Base-by-base conservation (phyloP, 2,888 invertebrate genomes). In the Ophonus ardosiacus region DNA sequence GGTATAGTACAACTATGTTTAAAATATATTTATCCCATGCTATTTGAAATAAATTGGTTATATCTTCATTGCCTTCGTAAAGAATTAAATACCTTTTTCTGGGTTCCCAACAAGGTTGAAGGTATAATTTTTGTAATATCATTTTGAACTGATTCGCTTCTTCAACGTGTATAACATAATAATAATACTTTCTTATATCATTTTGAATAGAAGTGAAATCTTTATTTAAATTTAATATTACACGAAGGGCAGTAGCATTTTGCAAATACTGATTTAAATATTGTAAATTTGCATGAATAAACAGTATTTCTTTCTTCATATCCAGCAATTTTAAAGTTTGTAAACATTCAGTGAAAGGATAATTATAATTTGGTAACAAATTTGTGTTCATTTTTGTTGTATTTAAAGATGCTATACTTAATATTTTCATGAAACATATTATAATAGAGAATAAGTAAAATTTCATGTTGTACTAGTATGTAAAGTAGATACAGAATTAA, bases 221-320 rank as follows among this genome's bases (percentile, higher is more conserved):
- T 7, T 38, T 68, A n/a, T 68, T 68, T 7, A 68, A 15, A 38
- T 68, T 68, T 38, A 68, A 68, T 13, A 38, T 24, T 5, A 13
- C n/a, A 38, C 31, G 15, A n/a, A 31, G 38, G 0, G 68, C 1
- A 10, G 31, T 15, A 7, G 15, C 31, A 15, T 38, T 31, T 68
- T 68, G 13, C 7, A 68, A 24, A 38, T 38, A 68, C 7, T 31
- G 4, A 38, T 68, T 68, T 68, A 68, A 38, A 24, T 68, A 6
- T 31, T 68, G 15, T 15, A 38, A 68, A 8, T 68, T 68, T 1
- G 68, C 38, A 68, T 68, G 68, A 15, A 68, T 68, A 31, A 68
- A 38, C 7, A 68, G 8, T 31, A 68, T 15, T 13, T 68, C 38
- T 0, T 68, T 38, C 15, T 38, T 68, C 31, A 15, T 38, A 7